Evolutionary conservation across 2,888 invertebrate genomes (phyloP), one percentile per base, ranked within the genome.

Genomic region (Galerucella nymphaeae): DNA sequence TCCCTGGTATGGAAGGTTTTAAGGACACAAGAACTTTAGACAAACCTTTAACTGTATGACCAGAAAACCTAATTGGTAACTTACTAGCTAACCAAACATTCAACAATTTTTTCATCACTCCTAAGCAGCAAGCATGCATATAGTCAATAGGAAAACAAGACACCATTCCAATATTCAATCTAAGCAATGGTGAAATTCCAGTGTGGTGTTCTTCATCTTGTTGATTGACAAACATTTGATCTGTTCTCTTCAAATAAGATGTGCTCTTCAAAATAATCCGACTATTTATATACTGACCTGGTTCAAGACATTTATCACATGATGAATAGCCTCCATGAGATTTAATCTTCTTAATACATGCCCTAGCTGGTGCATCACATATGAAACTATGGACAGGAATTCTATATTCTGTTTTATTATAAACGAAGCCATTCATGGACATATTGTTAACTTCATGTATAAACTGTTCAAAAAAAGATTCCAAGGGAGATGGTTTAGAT

Each of bases 141-240:
- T 72, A 72, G 63, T 72, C 69, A 30, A 73, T 42, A 18, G 70
- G 75, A 63, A 75, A 75, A 9, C 57, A 57, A 13, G 69, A 23
- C n/a, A 75, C 67, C 18, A 72, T 48, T 14, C 64, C 65, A 41
- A 75, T 61, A 30, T 59, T 8, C 16, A 75, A 48, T 6, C 50
- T 16, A 30, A 45, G 20, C 45, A 70, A 65, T 20, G 74, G 75
- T 14, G 73, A 61, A 50, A 57, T 58, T 10, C 71, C 66, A 20
- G 73, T n/a, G 41, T 76, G 73, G 65, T 76, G 69, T 11, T 59
- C 71, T 71, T 66, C 59, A 71, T 73, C 63, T 38, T 59, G 18
- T 72, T 62, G 16, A 66, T 42, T 20, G 66, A 62, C 18, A 67
- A 74, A 77, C 55, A 74, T 53, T 16, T 55, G 14, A 55, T 75